Base-by-base conservation (phyloP, 2,888 invertebrate species). In the Pomacea canaliculata region DNA sequence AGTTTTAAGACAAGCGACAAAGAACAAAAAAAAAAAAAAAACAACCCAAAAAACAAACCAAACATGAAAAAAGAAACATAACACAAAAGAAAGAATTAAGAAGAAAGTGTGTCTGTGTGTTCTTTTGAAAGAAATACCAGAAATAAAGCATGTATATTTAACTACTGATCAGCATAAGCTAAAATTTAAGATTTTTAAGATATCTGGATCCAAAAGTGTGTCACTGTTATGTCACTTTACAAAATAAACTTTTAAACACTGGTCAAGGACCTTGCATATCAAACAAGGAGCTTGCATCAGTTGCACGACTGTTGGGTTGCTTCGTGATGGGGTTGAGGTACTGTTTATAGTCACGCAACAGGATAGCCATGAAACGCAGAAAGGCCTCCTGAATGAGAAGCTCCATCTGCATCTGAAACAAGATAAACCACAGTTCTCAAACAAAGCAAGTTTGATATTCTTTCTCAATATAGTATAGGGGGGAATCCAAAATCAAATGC, bases 361-460 rank as follows among this genome's bases (percentile, higher is more conserved):
- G 95, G 68, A 95, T 93, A 18, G 97, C 96, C 95, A 97, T 99
- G 89, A 98, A 99, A 75, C 96, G 94, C 51, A 99, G 92, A 91
- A 99, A 99, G 9, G 97, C 97, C 91, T 99, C 99, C 92, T 99
- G 98, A 81, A 99, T 98, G 91, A 96, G 95, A 84, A 97, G 92
- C 90, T 99, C 99, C 87, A 97, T 92, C 78, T 85, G 75, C 82
- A 87, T 84, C 90, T 90, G 81, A 68, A 81, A 56, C 8, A 81
- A 27, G 27, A 18, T 37, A 68, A 56, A 56, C 51, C 51, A 56
- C 8, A 56, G 51, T 16, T 13, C 51, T 56, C 8, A 37, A 37
- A 4, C 16, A 67, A 67, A 18, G 16, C 23, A 67, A n/a, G 67
- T 18, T 62, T 5, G 4, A 2, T n/a, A 19, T 7, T n/a, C 18